phyloP scores from a whole-genome alignment of 2,888 invertebrate genomes.

The Mechanitis messenoides region DNA sequence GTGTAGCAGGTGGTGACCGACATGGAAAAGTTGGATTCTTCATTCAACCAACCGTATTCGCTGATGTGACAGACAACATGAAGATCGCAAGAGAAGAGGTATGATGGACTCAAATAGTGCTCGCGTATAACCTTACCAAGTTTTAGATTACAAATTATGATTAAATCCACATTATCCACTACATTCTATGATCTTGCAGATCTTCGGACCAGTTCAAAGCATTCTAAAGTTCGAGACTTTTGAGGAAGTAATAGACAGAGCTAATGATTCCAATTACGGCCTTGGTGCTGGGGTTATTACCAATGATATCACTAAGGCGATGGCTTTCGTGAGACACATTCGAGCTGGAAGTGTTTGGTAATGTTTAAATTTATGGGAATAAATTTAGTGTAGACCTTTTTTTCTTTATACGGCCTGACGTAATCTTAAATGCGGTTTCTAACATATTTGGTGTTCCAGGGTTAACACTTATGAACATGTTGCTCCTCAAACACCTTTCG shows the following conservation, averaged over 20 bases:
- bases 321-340: slow-evolving; percentile 84
- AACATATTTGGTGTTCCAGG: slow-evolving; percentile 54
- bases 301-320: slow-evolving; percentile 86
- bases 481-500: slow-evolving; percentile 88
- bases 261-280: slow-evolving; percentile 90
- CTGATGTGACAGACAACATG: slow-evolving; percentile 87
- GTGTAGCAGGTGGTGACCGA: slow-evolving; percentile 86
- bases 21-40: slow-evolving; percentile 84
- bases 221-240: slow-evolving; percentile 89
- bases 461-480: slow-evolving; percentile 85
- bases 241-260: slow-evolving; percentile 89
- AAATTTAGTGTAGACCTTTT: too few species aligned
- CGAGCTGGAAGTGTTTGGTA: slow-evolving; percentile 90
- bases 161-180: background rate
- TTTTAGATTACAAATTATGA: background rate
- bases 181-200: slow-evolving; percentile 67
- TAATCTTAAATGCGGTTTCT: too few species aligned
- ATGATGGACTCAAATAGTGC: slow-evolving; percentile 15
- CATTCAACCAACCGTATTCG: slow-evolving; percentile 87
- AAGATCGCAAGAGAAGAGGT: slow-evolving; percentile 88
- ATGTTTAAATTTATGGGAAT: slow-evolving; percentile 14
- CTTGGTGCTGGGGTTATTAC: slow-evolving; percentile 92
- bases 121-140: too few species aligned
- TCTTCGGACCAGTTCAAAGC: slow-evolving; percentile 94
- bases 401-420: too few species aligned